A percentile compares a stretch with the other conserved stretches of the same genome.
These are phyloP conservation scores for Camelus bactrianus DNA, from an alignment of 2,113 vertebrate genomes.

Conservation along the genomic window DNA sequence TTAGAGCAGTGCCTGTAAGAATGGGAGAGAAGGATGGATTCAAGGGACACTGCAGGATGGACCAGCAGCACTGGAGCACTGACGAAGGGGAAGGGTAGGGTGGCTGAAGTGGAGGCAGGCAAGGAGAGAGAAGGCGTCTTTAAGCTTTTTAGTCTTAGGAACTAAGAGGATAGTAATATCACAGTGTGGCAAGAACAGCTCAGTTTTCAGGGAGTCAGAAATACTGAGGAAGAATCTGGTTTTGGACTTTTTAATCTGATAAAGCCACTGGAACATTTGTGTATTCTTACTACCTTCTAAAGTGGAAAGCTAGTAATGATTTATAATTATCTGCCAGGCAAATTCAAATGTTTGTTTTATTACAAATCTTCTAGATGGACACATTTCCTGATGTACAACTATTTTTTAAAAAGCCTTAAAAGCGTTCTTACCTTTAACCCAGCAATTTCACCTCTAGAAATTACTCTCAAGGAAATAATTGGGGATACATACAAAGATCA, in stretches of 20 bases:
- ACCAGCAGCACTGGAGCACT: not conserved
- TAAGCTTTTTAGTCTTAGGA: not conserved
- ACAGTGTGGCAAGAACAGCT: not conserved
- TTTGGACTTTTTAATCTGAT: conserved; percentile 22
- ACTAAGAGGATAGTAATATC: not conserved
- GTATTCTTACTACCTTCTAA: conserved; percentile 43
- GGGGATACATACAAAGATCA: not conserved
- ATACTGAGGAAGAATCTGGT: conserved; percentile 6
- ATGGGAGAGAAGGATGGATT: not conserved
- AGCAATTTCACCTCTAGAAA: conserved; percentile 48
- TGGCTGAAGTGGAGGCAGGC: not conserved
- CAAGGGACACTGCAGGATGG: not conserved
- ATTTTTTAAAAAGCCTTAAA: not conserved
- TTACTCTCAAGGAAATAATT: conserved; percentile 6
- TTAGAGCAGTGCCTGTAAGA: not conserved
- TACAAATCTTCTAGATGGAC: conserved; percentile 45
- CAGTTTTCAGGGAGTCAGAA: not conserved
- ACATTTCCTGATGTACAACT: not conserved
- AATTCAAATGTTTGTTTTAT: conserved; percentile 24
- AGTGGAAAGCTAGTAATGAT: conserved; percentile 12
- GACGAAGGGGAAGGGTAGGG: not conserved
- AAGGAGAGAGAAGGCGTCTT: not conserved
- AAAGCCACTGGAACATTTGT: not conserved
- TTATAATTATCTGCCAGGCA: conserved; percentile 43
- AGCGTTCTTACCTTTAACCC: conserved; percentile 52